A percentile compares a stretch with the other conserved stretches of the same genome.
Evolutionary conservation across 2,113 vertebrate genomes (phyloP).

Genomic region (Sylvia atricapilla): DNA sequence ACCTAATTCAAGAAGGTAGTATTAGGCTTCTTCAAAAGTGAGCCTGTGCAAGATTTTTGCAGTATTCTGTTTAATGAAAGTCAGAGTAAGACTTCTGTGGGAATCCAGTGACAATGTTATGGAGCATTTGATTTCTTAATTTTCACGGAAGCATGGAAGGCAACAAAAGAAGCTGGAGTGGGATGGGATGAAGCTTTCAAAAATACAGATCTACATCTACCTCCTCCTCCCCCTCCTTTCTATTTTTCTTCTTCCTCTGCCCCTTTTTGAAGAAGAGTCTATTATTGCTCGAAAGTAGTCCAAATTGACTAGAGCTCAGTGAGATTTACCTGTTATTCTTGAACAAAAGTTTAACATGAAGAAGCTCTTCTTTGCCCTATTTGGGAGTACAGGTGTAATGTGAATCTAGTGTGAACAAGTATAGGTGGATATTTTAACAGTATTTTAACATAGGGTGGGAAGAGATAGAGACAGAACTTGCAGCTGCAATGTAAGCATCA

Average conservation of each 20-base stretch:
- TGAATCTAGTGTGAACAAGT: not conserved
- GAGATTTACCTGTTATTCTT: not conserved
- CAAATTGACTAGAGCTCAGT: not conserved
- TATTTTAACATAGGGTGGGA: not conserved
- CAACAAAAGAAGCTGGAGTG: not conserved
- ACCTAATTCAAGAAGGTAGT: not conserved
- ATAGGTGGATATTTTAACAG: not conserved
- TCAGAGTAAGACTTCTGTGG: not conserved
- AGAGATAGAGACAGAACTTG: not conserved
- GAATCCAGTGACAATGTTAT: not conserved
- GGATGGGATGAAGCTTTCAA: not conserved
- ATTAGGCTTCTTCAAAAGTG: not conserved
- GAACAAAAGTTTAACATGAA: not conserved
- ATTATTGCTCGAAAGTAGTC: not conserved
- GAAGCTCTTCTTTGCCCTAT: not conserved
- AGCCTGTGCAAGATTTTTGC: not conserved
- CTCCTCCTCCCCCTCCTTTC: rapidly evolving
- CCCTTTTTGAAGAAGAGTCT: not conserved
- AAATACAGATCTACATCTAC: not conserved
- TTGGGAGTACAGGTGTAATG: not conserved
- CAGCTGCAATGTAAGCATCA: not conserved
- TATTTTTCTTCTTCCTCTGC: not conserved
- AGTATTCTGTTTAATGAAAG: not conserved
- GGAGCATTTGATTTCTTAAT: not conserved
- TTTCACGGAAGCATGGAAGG: not conserved